Percentiles rank a stretch among this genome's conserved stretches.
phyloP scores from a whole-genome alignment of 2,797 vertebrate species.

The Pipistrellus nathusii region DNA sequence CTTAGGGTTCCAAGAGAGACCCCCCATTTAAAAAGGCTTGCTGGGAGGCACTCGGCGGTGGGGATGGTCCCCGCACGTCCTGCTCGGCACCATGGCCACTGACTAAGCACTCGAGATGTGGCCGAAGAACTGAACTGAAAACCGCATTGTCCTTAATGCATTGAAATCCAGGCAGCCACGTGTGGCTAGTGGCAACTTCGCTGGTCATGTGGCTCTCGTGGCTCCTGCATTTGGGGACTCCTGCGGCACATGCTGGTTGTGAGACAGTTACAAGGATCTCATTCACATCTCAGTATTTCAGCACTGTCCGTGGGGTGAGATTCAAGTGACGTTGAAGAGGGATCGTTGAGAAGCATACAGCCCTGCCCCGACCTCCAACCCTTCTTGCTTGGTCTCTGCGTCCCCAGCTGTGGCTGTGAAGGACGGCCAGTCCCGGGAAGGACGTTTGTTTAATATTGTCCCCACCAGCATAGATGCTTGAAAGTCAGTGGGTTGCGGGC shows the following conservation, averaged over 20 bases:
- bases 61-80: background rate
- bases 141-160: background rate
- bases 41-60: background rate
- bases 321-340: background rate
- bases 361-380: fast-evolving
- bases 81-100: background rate
- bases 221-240: fast-evolving
- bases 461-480: background rate
- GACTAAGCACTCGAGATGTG: fast-evolving
- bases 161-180: background rate
- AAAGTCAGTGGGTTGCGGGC: background rate
- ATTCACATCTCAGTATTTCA: background rate
- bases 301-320: background rate
- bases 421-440: background rate
- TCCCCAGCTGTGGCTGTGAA: background rate
- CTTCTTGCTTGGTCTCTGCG: background rate
- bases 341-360: background rate
- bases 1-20: background rate
- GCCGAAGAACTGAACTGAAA: background rate
- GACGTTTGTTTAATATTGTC: background rate
- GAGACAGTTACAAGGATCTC: fast-evolving
- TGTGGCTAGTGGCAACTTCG: background rate
- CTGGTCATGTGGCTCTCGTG: background rate
- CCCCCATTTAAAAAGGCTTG: background rate
- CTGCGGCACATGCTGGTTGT: fast-evolving